A percentile compares a stretch with the other conserved stretches of the same genome.
phyloP scores from a whole-genome alignment of 1,140 invertebrate species.

The Diabrotica virgifera region DNA sequence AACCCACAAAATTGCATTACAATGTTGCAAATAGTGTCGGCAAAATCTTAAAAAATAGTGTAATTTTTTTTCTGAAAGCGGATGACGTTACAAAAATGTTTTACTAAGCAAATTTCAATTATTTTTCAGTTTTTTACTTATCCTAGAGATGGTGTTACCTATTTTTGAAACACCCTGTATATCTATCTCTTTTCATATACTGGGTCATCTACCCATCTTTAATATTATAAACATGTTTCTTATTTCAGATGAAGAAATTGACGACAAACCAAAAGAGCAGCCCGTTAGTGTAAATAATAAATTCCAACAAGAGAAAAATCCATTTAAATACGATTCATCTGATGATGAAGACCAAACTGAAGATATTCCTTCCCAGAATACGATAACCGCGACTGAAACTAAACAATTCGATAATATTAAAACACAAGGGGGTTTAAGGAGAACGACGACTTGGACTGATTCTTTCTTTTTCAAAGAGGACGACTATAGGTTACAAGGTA shows the following conservation, averaged over 20 bases:
- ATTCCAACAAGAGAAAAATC: conserved; percentile 44
- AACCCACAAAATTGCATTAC: no score
- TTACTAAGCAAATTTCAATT: no score
- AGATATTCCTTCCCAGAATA: conserved; percentile 23
- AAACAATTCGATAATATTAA: conserved; percentile 30
- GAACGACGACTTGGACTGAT: conserved; percentile 50
- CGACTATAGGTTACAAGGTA: conserved; percentile 59
- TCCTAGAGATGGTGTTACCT: no score
- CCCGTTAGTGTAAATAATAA: conserved; percentile 5
- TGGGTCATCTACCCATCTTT: no score
- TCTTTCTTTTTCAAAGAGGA: conserved; percentile 56
- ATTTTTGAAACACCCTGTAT: no score
- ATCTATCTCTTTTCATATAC: no score
- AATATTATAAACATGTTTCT: no score
- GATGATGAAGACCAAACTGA: conserved; percentile 51
- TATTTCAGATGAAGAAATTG: conserved; percentile 42
- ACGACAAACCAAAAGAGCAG: conserved; percentile 24
- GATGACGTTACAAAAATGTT: no score
- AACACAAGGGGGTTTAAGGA: conserved; percentile 36
- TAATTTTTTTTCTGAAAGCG: no score
- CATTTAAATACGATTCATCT: conserved; percentile 63
- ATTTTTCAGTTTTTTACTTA: no score
- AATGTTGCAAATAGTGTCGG: no score
- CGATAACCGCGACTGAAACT: conserved; percentile 11
- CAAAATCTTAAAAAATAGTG: no score